A percentile compares a stretch with the other conserved stretches of the same genome.
These are phyloP conservation scores for Siphamia tubifer DNA, from an alignment of 2,113 vertebrate species.

Conservation along the genomic window DNA sequence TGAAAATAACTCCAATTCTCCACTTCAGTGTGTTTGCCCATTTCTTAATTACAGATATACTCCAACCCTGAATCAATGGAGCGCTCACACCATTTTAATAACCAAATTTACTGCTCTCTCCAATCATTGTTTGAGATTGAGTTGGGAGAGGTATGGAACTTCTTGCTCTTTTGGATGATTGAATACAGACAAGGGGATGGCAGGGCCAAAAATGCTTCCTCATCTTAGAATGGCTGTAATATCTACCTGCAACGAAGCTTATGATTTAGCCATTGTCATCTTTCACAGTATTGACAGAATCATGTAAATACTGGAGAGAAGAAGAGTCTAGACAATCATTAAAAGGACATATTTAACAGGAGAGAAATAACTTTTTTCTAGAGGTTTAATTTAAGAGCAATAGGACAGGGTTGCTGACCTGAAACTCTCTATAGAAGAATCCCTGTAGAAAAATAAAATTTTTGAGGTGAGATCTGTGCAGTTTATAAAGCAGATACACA, in stretches of 20 bases:
- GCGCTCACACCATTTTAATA: slow-evolving; percentile 52
- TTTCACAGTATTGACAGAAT: slow-evolving; percentile 5
- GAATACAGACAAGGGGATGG: neutral
- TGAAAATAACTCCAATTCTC: slow-evolving; percentile 56
- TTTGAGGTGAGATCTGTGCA: no score
- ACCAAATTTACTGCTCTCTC: slow-evolving; percentile 37
- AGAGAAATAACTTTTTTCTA: neutral
- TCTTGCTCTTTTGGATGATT: slow-evolving; percentile 6
- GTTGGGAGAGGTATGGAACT: slow-evolving; percentile 21
- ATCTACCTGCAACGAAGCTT: neutral
- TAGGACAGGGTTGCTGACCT: no score
- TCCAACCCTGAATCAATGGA: slow-evolving; percentile 27
- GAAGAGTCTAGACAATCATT: neutral
- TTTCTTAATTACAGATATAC: slow-evolving; percentile 48
- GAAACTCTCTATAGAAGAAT: no score
- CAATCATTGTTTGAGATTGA: slow-evolving; percentile 45
- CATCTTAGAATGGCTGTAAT: neutral
- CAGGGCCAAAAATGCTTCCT: slow-evolving; percentile 2
- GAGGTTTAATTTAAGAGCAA: neutral
- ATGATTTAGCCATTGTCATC: neutral
- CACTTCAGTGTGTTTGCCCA: slow-evolving; percentile 22
- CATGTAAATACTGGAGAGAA: slow-evolving; percentile 3
- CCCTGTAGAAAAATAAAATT: no score
- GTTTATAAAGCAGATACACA: no score
- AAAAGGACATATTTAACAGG: neutral